These are phyloP conservation scores for Danaus plexippus DNA, from an alignment of 1,140 invertebrate genomes.

Conservation along the genomic window DNA sequence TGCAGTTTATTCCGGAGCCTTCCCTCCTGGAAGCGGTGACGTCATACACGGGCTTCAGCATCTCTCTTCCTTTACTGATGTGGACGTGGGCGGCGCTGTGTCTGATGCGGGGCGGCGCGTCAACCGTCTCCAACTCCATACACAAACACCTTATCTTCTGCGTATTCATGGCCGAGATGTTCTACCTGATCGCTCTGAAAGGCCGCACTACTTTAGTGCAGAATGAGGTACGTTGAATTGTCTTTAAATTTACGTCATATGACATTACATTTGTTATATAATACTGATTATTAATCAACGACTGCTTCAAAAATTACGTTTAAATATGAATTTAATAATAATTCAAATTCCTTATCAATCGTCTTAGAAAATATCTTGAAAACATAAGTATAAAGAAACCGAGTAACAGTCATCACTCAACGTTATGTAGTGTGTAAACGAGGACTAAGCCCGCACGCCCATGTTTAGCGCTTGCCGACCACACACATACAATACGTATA, in stretches of 20 bases:
- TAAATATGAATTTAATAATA: too few species aligned
- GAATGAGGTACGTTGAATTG: slow-evolving; percentile 74
- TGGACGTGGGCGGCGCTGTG: slow-evolving; percentile 81
- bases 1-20: slow-evolving; percentile 84
- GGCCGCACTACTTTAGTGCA: slow-evolving; percentile 80
- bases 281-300: too few species aligned
- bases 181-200: slow-evolving; percentile 91
- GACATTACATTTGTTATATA: not conserved
- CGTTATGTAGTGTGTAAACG: too few species aligned
- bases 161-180: slow-evolving; percentile 86
- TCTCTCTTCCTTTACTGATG: slow-evolving; percentile 86
- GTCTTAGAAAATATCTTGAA: too few species aligned
- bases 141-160: slow-evolving; percentile 94
- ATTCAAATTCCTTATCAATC: too few species aligned
- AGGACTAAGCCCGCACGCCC: not conserved
- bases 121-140: slow-evolving; percentile 95
- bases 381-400: too few species aligned
- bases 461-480: slow-evolving; percentile 12
- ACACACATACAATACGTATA: too few species aligned
- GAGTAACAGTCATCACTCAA: too few species aligned
- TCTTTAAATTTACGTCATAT: not conserved
- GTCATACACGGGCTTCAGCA: slow-evolving; percentile 89
- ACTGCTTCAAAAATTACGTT: too few species aligned
- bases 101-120: slow-evolving; percentile 81
- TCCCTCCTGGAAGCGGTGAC: slow-evolving; percentile 87